phyloP scores from a whole-genome alignment of 1,140 invertebrate genomes.

The Bombyx mandarina region DNA sequence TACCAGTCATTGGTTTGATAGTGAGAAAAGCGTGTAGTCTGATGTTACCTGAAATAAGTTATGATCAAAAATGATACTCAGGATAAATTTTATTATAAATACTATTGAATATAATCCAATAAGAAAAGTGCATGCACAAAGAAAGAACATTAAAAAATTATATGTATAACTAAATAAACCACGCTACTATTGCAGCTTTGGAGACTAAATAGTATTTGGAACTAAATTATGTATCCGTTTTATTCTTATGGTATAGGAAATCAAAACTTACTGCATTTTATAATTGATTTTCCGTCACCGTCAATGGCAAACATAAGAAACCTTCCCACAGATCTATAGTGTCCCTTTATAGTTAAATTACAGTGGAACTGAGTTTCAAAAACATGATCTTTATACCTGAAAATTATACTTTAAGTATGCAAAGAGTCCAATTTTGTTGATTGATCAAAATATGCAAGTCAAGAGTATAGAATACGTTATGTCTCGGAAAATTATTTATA shows the following conservation, averaged over 20 bases:
- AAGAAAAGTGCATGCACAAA: too few species aligned
- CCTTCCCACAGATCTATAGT: constrained; percentile 24
- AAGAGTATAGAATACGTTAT: not conserved
- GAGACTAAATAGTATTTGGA: too few species aligned
- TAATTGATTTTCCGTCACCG: constrained; percentile 29
- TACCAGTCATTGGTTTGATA: constrained; percentile 15
- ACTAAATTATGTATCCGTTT: too few species aligned
- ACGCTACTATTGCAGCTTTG: too few species aligned
- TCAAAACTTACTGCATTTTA: constrained; percentile 35
- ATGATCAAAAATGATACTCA: not conserved
- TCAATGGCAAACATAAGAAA: constrained; percentile 31
- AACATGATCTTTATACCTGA: not conserved
- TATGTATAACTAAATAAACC: constrained; percentile 2
- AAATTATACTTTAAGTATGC: not conserved
- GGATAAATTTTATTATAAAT: not conserved
- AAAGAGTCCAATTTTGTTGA: not conserved
- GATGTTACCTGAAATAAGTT: constrained; percentile 30
- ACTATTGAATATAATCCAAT: not conserved
- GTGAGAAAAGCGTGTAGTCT: constrained; percentile 19
- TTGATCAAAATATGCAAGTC: not conserved
- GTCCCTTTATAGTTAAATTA: constrained; percentile 31
- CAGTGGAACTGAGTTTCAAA: constrained; percentile 26
- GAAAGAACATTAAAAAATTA: not conserved
- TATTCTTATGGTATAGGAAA: too few species aligned
- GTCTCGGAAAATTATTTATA: not conserved